Evolutionary conservation across 2,113 vertebrate species (phyloP).

Genomic region (Emydocephalus ijimae): DNA sequence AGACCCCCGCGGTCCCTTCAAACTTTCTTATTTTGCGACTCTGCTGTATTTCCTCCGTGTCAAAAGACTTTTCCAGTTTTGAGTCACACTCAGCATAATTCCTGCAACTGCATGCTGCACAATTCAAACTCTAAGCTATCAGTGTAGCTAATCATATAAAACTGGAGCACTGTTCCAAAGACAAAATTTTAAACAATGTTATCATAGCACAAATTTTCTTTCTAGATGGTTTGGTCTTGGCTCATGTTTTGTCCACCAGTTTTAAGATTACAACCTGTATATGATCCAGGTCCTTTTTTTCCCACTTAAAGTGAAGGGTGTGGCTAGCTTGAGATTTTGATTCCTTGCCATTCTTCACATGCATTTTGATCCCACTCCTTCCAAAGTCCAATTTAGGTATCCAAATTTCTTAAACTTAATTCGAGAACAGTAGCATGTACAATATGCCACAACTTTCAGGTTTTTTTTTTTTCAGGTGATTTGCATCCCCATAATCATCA

Average conservation of each 20-base stretch:
- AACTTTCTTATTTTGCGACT: not conserved
- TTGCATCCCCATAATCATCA: not conserved
- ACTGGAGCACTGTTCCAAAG: no score
- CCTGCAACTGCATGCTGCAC: slow-evolving; percentile 12
- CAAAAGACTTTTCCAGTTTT: not conserved
- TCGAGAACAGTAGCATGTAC: not conserved
- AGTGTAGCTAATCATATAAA: not conserved
- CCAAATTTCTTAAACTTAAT: not conserved
- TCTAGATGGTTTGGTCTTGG: not conserved
- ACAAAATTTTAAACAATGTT: not conserved
- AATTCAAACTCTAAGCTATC: not conserved
- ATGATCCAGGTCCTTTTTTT: no score
- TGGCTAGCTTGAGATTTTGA: not conserved
- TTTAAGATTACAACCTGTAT: not conserved
- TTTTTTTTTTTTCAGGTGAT: not conserved
- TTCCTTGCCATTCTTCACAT: not conserved
- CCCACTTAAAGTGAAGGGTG: not conserved
- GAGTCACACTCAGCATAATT: not conserved
- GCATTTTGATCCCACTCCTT: not conserved
- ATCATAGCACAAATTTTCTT: not conserved
- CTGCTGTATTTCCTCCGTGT: not conserved
- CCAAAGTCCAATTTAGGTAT: not conserved
- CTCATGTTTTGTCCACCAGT: not conserved
- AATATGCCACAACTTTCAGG: not conserved
- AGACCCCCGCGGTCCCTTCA: not conserved